Evolutionary conservation across 2,888 invertebrate species (phyloP), one percentile per base, ranked within the genome.

Genomic region (Drosophila prostipennis): DNA sequence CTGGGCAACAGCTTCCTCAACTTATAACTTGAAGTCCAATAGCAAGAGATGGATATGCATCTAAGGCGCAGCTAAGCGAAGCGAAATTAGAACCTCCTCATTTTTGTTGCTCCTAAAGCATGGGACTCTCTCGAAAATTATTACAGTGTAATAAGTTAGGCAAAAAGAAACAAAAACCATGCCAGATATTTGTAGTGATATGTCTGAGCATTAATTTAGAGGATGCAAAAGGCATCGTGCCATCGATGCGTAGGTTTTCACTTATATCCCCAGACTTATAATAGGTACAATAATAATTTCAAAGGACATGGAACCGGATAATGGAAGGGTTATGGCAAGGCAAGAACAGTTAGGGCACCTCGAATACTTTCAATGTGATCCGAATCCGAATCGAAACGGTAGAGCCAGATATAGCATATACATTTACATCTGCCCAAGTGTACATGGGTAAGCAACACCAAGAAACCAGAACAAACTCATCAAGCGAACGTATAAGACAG

Each of bases 1-100:
- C 55, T 91, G 73, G 88, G 91, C 59, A 91, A 91, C 53, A 79
- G 83, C 40, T 78, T 89, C 63, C 82, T 90, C 49, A 89, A 86
- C 70, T 91, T 91, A 91, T 91, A 91, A 91, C 90, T 91, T 89
- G 79, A 89, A 71, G 74, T 71, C 74, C 80, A 77, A 79, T 64
- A 69, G 68, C 65, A 46, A 74, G 60, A 46, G n/a, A 46, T 61
- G 53, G 19, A 53, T 39, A 10, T 45, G n/a, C n/a, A 53, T 29
- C 16, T 16, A 13, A 1, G 48, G 34, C 48, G 34, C 34, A 34
- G 48, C 32, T 48, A 48, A 34, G 43, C 43, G 42, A 19, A 29
- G 29, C 29, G 26, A 26, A 26, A 29, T 45, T n/a, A 45, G 23
- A 29, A 48, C 11, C 23, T 40, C 19, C 40, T 40, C 34, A 42